Conservation (phyloP, 2,113 vertebrate genomes). For the Hiodon alosoides region DNA sequence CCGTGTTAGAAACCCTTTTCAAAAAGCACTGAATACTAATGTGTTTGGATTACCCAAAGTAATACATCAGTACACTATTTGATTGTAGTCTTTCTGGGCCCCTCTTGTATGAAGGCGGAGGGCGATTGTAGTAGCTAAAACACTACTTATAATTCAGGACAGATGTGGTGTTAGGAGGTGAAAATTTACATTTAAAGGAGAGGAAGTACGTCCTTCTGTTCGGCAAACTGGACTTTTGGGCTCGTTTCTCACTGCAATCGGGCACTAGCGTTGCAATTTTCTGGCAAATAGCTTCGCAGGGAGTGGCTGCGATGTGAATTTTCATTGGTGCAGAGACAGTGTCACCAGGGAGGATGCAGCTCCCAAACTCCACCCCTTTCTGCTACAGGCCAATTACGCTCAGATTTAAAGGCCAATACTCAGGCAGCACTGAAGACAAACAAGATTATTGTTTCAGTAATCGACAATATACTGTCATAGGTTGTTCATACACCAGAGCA, state of each 20-base stretch:
- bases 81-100: slow-evolving; percentile 16
- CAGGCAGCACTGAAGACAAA: no score
- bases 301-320: no score
- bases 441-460: no score
- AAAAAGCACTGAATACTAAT: slow-evolving; percentile 8
- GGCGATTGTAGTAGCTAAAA: slow-evolving; percentile 15
- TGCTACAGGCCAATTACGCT: no score
- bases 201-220: neutral
- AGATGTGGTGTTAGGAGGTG: slow-evolving; percentile 7
- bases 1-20: neutral
- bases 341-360: no score
- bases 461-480: no score
- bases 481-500: no score
- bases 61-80: slow-evolving; percentile 4
- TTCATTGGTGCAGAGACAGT: no score
- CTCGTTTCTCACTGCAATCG: neutral
- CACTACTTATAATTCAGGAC: slow-evolving; percentile 23
- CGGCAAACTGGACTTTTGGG: neutral
- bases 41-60: slow-evolving; percentile 11
- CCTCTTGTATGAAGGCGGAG: slow-evolving; percentile 3
- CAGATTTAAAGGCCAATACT: no score
- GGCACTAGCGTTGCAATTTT: no score
- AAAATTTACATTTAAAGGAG: slow-evolving; percentile 13
- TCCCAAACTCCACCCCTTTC: no score
- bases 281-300: no score